phyloP scores from a whole-genome alignment of 2,113 vertebrate genomes.

The Pomatorhinus ruficollis region DNA sequence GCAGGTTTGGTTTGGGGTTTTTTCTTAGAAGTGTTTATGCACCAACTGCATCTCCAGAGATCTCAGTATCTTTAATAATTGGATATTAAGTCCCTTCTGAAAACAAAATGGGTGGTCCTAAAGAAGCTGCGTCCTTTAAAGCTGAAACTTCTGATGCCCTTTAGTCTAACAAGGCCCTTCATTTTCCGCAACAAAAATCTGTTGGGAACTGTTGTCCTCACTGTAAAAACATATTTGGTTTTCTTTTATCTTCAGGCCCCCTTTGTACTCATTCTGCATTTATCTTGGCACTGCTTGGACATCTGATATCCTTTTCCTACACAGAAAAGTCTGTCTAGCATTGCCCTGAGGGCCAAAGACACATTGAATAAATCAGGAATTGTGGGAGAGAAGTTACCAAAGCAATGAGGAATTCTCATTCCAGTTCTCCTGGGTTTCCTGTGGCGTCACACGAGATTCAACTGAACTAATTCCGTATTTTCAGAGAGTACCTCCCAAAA shows the following conservation, averaged over 20 bases:
- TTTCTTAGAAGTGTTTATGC: not conserved
- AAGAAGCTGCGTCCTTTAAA: not conserved
- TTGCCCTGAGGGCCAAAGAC: not conserved
- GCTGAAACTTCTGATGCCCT: not conserved
- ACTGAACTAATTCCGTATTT: not conserved
- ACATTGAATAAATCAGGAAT: not conserved
- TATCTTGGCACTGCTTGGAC: not conserved
- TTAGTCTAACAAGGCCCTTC: not conserved
- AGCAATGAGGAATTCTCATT: not conserved
- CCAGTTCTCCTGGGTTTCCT: not conserved
- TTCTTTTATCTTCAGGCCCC: not conserved
- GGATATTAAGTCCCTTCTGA: not conserved
- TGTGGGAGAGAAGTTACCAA: not conserved
- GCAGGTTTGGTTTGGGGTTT: fast-evolving
- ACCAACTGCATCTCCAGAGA: not conserved
- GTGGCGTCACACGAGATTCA: not conserved
- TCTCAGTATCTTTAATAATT: not conserved
- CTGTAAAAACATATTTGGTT: not conserved
- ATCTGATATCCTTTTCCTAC: not conserved
- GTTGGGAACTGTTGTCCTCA: not conserved
- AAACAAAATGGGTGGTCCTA: not conserved
- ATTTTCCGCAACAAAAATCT: not conserved
- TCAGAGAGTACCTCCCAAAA: not conserved
- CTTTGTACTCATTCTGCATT: not conserved
- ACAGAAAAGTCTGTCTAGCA: not conserved